A percentile compares a stretch with the other conserved stretches of the same genome.
Conservation (phyloP, 2,797 vertebrate genomes). For the Melanotaenia trifasciata region DNA sequence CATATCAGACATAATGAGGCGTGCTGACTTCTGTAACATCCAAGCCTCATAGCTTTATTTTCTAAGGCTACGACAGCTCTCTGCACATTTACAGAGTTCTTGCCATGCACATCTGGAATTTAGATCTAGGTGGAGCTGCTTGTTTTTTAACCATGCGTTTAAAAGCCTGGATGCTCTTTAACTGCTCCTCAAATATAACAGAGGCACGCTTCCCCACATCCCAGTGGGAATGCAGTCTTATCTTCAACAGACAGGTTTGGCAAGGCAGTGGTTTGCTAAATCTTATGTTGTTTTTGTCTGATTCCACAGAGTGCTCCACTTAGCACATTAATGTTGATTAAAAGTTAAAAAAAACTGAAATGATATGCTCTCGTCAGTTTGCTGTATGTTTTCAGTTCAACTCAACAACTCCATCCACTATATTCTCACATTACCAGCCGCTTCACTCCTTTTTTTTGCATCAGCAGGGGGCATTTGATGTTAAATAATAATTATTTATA, state of each 20-base stretch:
- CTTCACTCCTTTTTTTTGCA: slow-evolving; percentile 35
- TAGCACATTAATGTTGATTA: slow-evolving; percentile 54
- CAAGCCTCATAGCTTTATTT: slow-evolving; percentile 83
- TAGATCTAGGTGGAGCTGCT: slow-evolving; percentile 86
- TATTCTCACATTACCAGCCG: slow-evolving; percentile 39
- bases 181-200: slow-evolving; percentile 44
- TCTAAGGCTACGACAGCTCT: slow-evolving; percentile 88
- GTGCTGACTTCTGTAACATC: slow-evolving; percentile 80
- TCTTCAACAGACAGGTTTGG: slow-evolving; percentile 35
- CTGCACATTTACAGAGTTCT: slow-evolving; percentile 85
- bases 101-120: slow-evolving; percentile 82
- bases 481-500: neutral
- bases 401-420: slow-evolving; percentile 39
- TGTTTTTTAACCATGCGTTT: slow-evolving; percentile 83
- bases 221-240: slow-evolving; percentile 45
- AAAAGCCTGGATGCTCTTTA: slow-evolving; percentile 85
- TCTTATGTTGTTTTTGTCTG: slow-evolving; percentile 34
- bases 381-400: slow-evolving; percentile 58
- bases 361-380: slow-evolving; percentile 49
- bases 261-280: slow-evolving; percentile 21
- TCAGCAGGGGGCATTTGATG: slow-evolving; percentile 42
- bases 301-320: slow-evolving; percentile 22
- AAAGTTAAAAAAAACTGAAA: slow-evolving; percentile 50
- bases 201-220: slow-evolving; percentile 77
- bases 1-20: slow-evolving; percentile 76